Evolutionary conservation across 2,113 vertebrate species (phyloP).

Genomic region (human): DNA sequence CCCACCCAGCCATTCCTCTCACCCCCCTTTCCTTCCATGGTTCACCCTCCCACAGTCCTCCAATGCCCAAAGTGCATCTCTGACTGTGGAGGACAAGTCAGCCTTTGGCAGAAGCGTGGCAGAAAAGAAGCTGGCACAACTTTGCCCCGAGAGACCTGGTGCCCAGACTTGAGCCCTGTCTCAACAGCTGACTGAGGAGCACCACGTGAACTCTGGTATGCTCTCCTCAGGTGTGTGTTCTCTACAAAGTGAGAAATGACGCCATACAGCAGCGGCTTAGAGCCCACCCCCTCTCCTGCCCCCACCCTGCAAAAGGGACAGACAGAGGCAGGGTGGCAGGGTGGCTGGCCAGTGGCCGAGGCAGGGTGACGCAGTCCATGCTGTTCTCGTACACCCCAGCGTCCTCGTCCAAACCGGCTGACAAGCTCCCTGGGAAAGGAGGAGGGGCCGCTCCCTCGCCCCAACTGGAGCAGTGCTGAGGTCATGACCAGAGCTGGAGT

Average conservation of each 20-base stretch:
- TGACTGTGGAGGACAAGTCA: background rate
- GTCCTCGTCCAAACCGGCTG: background rate
- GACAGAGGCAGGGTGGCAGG: too few relatives aligned
- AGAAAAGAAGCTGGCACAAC: background rate
- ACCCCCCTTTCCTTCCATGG: background rate
- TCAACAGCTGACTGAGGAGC: background rate
- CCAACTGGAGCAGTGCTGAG: background rate
- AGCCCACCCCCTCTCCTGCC: too few relatives aligned
- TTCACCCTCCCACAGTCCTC: background rate
- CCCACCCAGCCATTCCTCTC: background rate
- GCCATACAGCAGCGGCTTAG: background rate
- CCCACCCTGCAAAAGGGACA: background rate
- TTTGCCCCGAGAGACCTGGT: background rate
- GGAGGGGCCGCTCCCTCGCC: rapidly evolving
- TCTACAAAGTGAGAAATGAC: background rate
- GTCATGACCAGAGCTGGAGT: background rate
- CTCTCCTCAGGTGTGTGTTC: background rate
- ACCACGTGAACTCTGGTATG: background rate
- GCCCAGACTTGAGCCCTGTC: background rate
- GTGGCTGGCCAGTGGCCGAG: background rate
- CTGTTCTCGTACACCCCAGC: background rate
- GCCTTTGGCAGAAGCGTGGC: background rate
- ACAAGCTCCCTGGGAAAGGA: background rate
- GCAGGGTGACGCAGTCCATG: background rate
- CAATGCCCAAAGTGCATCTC: background rate